These are phyloP conservation scores for Entomyzon cyanotis DNA, from an alignment of 2,113 vertebrate genomes.

Conservation along the genomic window DNA sequence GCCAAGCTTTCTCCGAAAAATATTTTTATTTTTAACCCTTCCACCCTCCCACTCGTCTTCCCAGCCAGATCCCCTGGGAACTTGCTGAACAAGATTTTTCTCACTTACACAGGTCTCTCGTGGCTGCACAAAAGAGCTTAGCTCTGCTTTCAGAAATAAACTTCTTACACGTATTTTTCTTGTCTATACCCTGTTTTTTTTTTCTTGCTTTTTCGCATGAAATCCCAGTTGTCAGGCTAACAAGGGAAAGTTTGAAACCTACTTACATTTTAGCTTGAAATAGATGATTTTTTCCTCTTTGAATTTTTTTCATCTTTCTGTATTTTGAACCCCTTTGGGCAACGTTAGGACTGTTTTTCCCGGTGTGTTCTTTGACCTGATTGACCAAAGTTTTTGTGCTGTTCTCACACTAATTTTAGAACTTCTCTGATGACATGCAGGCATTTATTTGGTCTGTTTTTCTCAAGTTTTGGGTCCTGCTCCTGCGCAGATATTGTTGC, in stretches of 20 bases:
- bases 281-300: no score
- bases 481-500: not conserved
- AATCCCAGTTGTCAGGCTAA: not conserved
- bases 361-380: not conserved
- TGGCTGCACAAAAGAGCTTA: not conserved
- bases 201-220: not conserved
- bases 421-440: not conserved
- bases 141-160: not conserved
- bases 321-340: not conserved
- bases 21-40: not conserved
- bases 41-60: not conserved
- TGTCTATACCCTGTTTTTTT: not conserved
- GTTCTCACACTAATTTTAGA: not conserved
- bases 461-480: not conserved
- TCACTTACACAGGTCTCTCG: not conserved
- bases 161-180: not conserved
- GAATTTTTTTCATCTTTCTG: rapidly evolving
- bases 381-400: not conserved
- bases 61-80: not conserved
- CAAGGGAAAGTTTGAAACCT: not conserved
- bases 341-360: not conserved
- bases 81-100: not conserved
- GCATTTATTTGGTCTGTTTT: not conserved
- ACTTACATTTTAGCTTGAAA: not conserved
- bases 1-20: not conserved